A percentile compares a stretch with the other conserved stretches of the same genome.
These are phyloP conservation scores for Paraplagusia blochii DNA, from an alignment of 2,113 vertebrate genomes.

Conservation along the genomic window DNA sequence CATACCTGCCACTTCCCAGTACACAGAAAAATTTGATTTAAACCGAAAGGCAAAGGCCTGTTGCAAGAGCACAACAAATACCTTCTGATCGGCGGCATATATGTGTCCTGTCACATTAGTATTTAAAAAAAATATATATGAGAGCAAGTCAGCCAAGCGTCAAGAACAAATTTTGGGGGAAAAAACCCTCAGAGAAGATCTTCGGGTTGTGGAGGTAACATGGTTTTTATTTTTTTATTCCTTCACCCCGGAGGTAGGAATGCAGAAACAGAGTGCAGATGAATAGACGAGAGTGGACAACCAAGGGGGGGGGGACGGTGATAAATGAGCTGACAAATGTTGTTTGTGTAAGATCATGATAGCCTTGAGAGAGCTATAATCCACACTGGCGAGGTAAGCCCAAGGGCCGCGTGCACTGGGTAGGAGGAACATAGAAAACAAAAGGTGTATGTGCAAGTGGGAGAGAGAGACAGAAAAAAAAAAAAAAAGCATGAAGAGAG, in stretches of 20 bases:
- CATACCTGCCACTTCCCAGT: too few species aligned
- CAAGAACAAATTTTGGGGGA: conserved; percentile 49
- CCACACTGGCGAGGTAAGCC: conserved; percentile 56
- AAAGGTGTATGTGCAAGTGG: conserved; percentile 12
- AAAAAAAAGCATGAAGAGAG: neutral
- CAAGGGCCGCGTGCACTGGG: conserved; percentile 36
- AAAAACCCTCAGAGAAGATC: conserved; percentile 59
- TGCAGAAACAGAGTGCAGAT: conserved; percentile 70
- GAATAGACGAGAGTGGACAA: conserved; percentile 72
- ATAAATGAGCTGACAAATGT: conserved; percentile 82
- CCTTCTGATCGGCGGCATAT: conserved; percentile 1
- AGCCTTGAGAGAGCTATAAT: conserved; percentile 70
- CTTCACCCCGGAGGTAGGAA: conserved; percentile 63
- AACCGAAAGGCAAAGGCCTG: conserved; percentile 10
- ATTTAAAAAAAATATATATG: conserved; percentile 11
- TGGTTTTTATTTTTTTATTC: conserved; percentile 33
- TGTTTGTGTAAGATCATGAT: conserved; percentile 78
- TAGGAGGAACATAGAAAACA: conserved; percentile 33
- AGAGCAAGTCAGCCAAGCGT: conserved; percentile 39
- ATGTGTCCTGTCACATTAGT: conserved; percentile 4
- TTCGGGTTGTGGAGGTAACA: conserved; percentile 59
- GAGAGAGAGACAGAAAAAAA: neutral
- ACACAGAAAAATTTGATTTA: too few species aligned
- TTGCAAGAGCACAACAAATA: conserved; percentile 2
- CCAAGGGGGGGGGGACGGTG: conserved; percentile 61